Evolutionary conservation across 2,888 invertebrate genomes (phyloP).

Genomic region (Capitulum mitella): DNA sequence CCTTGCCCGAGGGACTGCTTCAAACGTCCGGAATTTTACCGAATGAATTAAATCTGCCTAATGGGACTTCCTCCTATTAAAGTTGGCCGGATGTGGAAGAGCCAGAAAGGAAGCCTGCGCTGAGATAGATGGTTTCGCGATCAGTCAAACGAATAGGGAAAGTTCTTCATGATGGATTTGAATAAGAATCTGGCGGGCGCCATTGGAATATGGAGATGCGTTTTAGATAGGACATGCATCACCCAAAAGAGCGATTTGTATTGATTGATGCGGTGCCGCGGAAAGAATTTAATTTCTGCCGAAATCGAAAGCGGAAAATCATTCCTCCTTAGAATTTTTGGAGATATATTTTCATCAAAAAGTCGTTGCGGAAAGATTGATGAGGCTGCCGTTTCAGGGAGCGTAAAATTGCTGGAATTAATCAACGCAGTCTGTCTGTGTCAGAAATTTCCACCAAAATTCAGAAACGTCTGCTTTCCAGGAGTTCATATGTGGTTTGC

Average conservation of each 20-base stretch:
- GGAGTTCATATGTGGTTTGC: no score
- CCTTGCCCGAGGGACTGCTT: not conserved
- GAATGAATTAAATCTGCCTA: slow-evolving; percentile 22
- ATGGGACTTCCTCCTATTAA: slow-evolving; percentile 3
- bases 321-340: not conserved
- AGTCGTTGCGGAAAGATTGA: not conserved
- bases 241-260: not conserved
- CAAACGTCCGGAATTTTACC: not conserved
- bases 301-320: slow-evolving; percentile 1
- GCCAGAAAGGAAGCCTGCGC: not conserved
- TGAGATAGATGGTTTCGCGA: not conserved
- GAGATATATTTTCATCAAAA: slow-evolving; percentile 7
- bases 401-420: not conserved
- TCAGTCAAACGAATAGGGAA: slow-evolving; percentile 21
- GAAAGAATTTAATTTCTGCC: slow-evolving; percentile 22
- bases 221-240: slow-evolving; percentile 12
- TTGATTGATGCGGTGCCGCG: slow-evolving; percentile 10
- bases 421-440: not conserved
- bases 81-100: not conserved
- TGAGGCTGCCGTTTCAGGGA: not conserved
- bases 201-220: slow-evolving; percentile 15
- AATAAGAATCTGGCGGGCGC: slow-evolving; percentile 9
- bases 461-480: no score
- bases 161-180: slow-evolving; percentile 18
- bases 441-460: no score